Percentiles rank a stretch among this genome's conserved stretches.
phyloP scores from a whole-genome alignment of 2,888 invertebrate genomes.

The Cheilosia vulpina region DNA sequence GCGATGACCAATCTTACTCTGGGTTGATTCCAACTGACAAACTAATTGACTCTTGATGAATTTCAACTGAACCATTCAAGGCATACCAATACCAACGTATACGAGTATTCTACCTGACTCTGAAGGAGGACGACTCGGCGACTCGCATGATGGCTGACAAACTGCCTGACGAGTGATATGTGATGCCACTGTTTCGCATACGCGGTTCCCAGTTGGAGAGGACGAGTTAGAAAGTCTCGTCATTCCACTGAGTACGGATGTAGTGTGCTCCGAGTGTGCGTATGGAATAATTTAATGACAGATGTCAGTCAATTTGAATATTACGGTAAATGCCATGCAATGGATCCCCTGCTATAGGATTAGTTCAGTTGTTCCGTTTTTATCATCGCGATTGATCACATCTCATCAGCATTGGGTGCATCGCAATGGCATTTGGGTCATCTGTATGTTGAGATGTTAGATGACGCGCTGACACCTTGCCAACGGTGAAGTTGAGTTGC shows the following conservation, averaged over 20 bases:
- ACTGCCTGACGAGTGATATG: conserved; percentile 49
- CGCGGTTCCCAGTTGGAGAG: neutral
- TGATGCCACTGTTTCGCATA: conserved; percentile 40
- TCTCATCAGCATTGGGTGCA: conserved; percentile 31
- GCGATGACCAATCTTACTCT: conserved; percentile 46
- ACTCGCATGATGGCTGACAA: conserved; percentile 65
- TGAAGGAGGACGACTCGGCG: conserved; percentile 31
- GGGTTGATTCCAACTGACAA: conserved; percentile 63
- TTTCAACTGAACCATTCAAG: conserved; percentile 45
- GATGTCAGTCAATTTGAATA: conserved; percentile 70
- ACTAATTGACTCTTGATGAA: conserved; percentile 74
- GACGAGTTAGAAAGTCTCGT: conserved; percentile 56
- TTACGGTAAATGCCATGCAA: conserved; percentile 17
- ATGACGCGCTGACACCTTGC: conserved; percentile 3
- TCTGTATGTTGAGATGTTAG: conserved; percentile 29
- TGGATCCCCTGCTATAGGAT: neutral
- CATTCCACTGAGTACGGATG: conserved; percentile 18
- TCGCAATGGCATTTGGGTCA: conserved; percentile 3
- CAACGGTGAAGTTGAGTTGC: conserved; percentile 8
- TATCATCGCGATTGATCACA: conserved; percentile 27
- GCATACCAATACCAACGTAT: conserved; percentile 4
- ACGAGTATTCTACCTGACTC: neutral
- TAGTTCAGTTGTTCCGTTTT: conserved; percentile 19
- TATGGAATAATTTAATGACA: conserved; percentile 61
- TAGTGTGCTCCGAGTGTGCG: conserved; percentile 37